Evolutionary conservation across 2,113 vertebrate genomes (phyloP).

Genomic region (Dipodomys merriami): DNA sequence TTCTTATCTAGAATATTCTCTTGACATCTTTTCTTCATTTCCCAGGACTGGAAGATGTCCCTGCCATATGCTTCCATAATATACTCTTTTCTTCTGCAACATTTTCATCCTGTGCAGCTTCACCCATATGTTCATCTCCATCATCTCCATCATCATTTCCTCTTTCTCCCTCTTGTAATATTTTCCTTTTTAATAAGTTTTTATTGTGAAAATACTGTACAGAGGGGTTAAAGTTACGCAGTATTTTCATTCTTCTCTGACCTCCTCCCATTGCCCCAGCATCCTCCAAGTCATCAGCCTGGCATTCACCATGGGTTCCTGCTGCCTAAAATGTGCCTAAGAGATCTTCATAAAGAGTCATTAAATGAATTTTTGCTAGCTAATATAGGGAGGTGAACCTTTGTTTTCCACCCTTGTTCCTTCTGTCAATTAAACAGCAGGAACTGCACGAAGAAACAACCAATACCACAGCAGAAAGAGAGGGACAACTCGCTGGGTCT

Average conservation of each 20-base stretch:
- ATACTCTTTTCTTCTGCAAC: background rate
- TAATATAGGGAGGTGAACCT: background rate
- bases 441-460: background rate
- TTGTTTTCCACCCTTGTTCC: background rate
- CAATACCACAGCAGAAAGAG: background rate
- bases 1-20: background rate
- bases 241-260: background rate
- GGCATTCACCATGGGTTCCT: background rate
- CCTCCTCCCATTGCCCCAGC: accelerated
- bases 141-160: too few species aligned
- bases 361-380: background rate
- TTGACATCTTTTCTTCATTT: background rate
- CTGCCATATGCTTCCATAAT: background rate
- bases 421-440: background rate
- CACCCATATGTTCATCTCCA: background rate
- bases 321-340: background rate
- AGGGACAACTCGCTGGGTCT: background rate
- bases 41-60: background rate
- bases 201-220: too few species aligned
- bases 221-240: too few species aligned
- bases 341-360: background rate
- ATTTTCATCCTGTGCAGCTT: background rate
- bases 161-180: background rate
- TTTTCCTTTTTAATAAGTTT: background rate
- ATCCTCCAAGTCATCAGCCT: background rate